phyloP scores from a whole-genome alignment of 2,888 invertebrate genomes.

The Torymus texanus region DNA sequence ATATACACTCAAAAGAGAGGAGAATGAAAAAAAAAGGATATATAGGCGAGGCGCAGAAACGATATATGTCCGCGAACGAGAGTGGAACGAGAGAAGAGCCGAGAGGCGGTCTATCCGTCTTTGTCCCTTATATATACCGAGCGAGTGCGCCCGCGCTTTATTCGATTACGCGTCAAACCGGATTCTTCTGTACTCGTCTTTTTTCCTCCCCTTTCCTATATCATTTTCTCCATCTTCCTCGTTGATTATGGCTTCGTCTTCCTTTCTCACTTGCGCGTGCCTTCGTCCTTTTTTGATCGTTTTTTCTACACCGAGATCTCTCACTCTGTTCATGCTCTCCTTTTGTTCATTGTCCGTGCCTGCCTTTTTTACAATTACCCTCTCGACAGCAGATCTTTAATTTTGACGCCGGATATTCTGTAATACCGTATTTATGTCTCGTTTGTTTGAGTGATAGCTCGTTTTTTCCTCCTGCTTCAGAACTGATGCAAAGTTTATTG shows the following conservation, averaged over 20 bases:
- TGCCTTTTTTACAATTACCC: conserved; percentile 2
- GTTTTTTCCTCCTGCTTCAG: not conserved
- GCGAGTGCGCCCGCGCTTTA: conserved; percentile 59
- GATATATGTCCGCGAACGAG: not conserved
- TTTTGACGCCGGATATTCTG: conserved; percentile 13
- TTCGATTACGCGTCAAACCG: conserved; percentile 65
- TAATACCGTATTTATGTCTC: conserved; percentile 46
- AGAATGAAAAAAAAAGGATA: not conserved
- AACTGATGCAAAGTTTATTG: no score
- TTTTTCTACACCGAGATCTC: no score
- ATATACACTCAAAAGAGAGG: conserved; percentile 2
- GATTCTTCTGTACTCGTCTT: conserved; percentile 55
- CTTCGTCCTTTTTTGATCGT: no score
- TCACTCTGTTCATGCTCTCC: not conserved
- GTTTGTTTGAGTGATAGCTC: conserved; percentile 2
- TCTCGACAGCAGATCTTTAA: conserved; percentile 16
- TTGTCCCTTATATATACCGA: not conserved
- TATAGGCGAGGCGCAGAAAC: not conserved
- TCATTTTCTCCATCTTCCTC: conserved; percentile 57
- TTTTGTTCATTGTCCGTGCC: not conserved
- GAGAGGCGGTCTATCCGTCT: conserved; percentile 3
- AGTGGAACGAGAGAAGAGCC: conserved; percentile 1
- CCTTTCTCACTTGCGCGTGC: not conserved
- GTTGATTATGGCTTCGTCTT: conserved; percentile 34
- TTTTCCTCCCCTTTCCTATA: conserved; percentile 43